Base-by-base conservation (phyloP, 64 coral and sea anemone species). In the Porites australiensis region DNA sequence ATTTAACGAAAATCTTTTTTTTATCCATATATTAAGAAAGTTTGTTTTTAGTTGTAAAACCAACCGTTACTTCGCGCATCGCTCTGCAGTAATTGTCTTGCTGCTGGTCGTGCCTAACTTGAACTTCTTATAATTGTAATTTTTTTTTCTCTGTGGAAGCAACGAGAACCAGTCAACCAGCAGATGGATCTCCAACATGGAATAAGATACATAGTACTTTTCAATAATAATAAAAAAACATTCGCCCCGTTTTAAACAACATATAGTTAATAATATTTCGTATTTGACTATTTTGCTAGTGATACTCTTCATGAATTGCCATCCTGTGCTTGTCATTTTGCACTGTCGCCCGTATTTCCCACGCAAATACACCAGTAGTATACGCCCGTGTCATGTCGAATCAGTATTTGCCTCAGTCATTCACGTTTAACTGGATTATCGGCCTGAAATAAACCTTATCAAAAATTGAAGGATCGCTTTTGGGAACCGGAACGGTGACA, bases 401-500 rank as follows among this genome's bases (percentile, higher is more conserved):
- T 57, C 12, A 57, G 44, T 60, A 61, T 3, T n/a, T 6, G 14
- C 15, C 27, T 84, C 47, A 84, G 45, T 84, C 81, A 19, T 84
- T 64, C 81, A 68, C 14, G 62, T 67, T 84, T 3, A 69, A 51
- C 6, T 16, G 18, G 67, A 84, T 68, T 68, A 84, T 84, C 69
- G 81, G 81, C 63, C 45, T 84, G 81, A 84, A 84, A 84, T 84
- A 84, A 44, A 84, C 63, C 81, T 84, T 63, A 50, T 84, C 81
- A n/a, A 84, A 52, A 47, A 84, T 51, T 10, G 62, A 84, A 3
- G 15, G 61, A 69, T 84, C 81, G 16, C 45, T 84, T 21, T 8
- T 12, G 6, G 44, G 45, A 50, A 69, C 8, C 16, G 62, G 81
- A 69, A 46, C 10, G 19, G 49, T 8, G 2, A n/a, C 49, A 48